Base-by-base conservation (phyloP, 2,797 vertebrate species). In the Phoxinus dragarum region DNA sequence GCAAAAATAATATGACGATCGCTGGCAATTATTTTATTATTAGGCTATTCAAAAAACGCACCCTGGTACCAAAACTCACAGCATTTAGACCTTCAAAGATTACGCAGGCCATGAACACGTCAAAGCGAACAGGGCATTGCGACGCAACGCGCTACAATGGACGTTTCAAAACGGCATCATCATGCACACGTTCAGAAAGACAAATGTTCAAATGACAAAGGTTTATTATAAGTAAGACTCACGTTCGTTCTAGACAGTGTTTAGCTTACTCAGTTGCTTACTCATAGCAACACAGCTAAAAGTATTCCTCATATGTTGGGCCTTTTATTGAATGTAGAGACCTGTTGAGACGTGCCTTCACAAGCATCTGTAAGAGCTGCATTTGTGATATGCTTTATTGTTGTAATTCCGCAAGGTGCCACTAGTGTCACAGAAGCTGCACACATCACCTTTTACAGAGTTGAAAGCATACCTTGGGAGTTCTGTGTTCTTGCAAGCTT, bases 401-500 rank as follows among this genome's bases (percentile, higher is more conserved):
- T 47, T 12, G 44, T 61, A n/a, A n/a, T 59, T n/a, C 8, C 8
- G 3, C 54, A n/a, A n/a, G 56, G 4, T 59, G 56, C 54, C 54
- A 59, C 56, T n/a, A 59, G 23, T n/a, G 1, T 61, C n/a, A 27
- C 59, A 27, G 59, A 61, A 27, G 27, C 23, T 11, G 12, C 59
- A 61, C 12, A 27, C 59, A 61, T 61, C 59, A 12, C 11, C 56
- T n/a, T 59, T 19, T 36, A 34, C 14, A 4, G 14, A 68, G 61
- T 31, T 66, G 40, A 66, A 11, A 7, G 31, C 93, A 92, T 88
- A 95, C 95, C 90, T 68, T 88, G 86, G 76, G 64, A 89, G 36
- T 49, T 72, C 17, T 4, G 86, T 82, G 85, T 91, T 78, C 89
- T 92, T 75, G 86, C 95, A 56, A 90, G 91, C 87, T 93, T 93